A percentile compares a stretch with the other conserved stretches of the same genome.
These are phyloP conservation scores for Phoxinus dragarum DNA, from an alignment of 2,797 vertebrate genomes.

Conservation along the genomic window DNA sequence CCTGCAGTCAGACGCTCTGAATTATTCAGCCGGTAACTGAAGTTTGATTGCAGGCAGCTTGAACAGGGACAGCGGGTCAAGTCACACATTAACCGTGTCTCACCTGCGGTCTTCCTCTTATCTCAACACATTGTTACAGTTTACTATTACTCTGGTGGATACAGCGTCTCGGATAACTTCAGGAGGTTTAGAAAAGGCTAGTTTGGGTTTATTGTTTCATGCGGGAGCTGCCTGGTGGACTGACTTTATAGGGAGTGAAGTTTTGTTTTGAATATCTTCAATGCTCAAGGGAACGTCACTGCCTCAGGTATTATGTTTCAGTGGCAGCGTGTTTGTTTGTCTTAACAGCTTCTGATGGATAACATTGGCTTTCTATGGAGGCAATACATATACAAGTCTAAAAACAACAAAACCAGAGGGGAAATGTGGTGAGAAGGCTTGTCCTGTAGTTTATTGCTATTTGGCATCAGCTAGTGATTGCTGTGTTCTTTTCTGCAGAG, in stretches of 20 bases:
- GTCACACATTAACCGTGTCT: conserved; percentile 14
- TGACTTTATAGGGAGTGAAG: conserved; percentile 25
- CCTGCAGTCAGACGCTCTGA: conserved; percentile 25
- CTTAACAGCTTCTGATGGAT: conserved; percentile 11
- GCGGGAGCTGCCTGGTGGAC: background rate
- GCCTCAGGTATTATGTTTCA: conserved; percentile 21
- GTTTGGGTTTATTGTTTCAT: conserved; percentile 9
- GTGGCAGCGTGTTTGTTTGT: conserved; percentile 26
- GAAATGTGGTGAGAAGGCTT: background rate
- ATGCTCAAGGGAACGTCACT: conserved; percentile 15
- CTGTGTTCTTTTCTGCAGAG: background rate
- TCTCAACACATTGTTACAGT: background rate
- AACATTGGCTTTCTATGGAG: conserved; percentile 7
- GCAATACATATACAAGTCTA: conserved; percentile 5
- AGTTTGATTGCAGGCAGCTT: conserved; percentile 43
- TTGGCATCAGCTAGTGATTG: background rate
- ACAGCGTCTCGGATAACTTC: background rate
- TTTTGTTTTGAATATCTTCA: conserved; percentile 32
- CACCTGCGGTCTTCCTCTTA: background rate
- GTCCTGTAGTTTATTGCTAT: background rate
- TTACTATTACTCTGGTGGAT: background rate
- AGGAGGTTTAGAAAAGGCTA: background rate
- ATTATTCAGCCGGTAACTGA: conserved; percentile 51
- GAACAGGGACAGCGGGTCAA: conserved; percentile 19
- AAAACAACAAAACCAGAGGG: conserved; percentile 4